Evolutionary conservation across 2,888 invertebrate genomes (phyloP), one percentile per base, ranked within the genome.

Genomic region (Dorcus hopei): DNA sequence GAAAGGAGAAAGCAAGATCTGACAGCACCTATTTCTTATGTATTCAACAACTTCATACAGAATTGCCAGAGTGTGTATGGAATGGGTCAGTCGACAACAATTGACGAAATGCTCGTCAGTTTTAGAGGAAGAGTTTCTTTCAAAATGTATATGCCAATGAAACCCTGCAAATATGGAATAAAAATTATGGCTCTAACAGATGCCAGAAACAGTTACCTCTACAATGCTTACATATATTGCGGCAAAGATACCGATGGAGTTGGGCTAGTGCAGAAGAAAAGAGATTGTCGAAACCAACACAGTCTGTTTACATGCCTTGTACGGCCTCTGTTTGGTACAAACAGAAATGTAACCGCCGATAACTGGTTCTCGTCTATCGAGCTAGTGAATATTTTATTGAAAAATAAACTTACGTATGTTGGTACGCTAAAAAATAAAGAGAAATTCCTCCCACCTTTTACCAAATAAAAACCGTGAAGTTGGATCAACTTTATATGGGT

Each of bases 361-460:
- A n/a, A n/a, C n/a, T n/a, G n/a, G n/a, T n/a, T n/a, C n/a, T n/a
- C n/a, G n/a, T n/a, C n/a, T n/a, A n/a, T n/a, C n/a, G n/a, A n/a
- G n/a, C n/a, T n/a, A n/a, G n/a, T n/a, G n/a, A n/a, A n/a, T n/a
- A n/a, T n/a, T n/a, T n/a, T n/a, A n/a, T n/a, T n/a, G n/a, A n/a
- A n/a, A n/a, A n/a, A n/a, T n/a, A n/a, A n/a, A n/a, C n/a, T n/a
- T n/a, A n/a, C n/a, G n/a, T n/a, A n/a, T n/a, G n/a, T n/a, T n/a
- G 58, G 55, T 33, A 61, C 50, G 39, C 52, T 61, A 41, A 59
- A 58, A 58, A 57, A 59, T 61, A 16, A 49, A 59, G 53, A 56
- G 38, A 54, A 58, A 68, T 58, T 65, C 67, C 40, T 65, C 64
- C 53, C 33, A 54, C 9, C 48, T 48, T 23, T 16, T 54, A 7